Conservation (phyloP, 2,888 invertebrate genomes). For the Bimastos eiseni region DNA sequence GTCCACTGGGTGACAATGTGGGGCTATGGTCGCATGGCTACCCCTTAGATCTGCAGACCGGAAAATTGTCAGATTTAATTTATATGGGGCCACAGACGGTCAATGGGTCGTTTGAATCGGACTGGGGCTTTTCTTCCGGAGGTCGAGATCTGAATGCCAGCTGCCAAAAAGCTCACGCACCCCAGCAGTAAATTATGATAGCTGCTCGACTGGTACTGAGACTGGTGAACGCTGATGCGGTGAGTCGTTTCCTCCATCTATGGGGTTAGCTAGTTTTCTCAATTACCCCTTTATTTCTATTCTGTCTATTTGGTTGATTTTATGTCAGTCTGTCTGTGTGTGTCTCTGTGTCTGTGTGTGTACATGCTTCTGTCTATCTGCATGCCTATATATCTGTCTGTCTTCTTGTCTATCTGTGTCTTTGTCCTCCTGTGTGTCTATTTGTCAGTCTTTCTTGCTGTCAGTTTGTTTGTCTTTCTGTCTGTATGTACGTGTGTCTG, state of each 20-base stretch:
- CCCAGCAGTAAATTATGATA: constrained; percentile 18
- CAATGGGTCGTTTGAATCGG: constrained; percentile 16
- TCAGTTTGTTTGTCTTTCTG: no score
- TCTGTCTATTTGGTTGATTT: no score
- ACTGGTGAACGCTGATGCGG: background rate
- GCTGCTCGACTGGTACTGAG: background rate
- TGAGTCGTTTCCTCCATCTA: background rate
- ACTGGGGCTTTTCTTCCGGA: background rate
- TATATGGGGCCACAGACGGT: constrained; percentile 19
- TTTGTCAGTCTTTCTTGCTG: no score
- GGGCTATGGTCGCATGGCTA: background rate
- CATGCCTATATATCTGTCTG: background rate
- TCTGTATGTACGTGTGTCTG: no score
- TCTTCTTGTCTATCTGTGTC: background rate
- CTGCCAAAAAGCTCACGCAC: background rate
- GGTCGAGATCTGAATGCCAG: background rate
- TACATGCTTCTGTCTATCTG: background rate
- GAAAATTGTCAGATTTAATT: constrained; percentile 23
- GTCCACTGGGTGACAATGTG: background rate
- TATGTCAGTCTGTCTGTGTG: background rate
- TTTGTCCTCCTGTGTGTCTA: no score
- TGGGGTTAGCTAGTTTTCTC: background rate
- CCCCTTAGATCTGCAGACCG: constrained; percentile 16
- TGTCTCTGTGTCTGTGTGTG: background rate
- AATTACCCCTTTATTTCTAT: no score